Conservation (phyloP, 2,797 vertebrate species). For the Enteromius viviparus region DNA sequence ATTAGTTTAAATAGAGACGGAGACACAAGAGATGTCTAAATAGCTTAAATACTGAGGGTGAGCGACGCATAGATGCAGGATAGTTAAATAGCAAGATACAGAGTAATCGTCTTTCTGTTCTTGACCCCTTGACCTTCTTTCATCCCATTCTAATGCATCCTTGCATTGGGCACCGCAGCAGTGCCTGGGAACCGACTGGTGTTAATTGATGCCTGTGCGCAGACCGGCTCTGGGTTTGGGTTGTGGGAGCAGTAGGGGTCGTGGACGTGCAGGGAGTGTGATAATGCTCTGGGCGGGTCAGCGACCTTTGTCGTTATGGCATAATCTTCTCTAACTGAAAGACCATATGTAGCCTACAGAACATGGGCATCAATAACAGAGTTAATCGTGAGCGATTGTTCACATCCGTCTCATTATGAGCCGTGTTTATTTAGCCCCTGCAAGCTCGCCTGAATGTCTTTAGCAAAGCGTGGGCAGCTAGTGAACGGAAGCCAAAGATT, state of each 20-base stretch:
- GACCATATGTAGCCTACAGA: slow-evolving; percentile 69
- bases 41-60: slow-evolving; percentile 10
- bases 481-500: not conserved
- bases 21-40: slow-evolving; percentile 20
- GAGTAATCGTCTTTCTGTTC: slow-evolving; percentile 33
- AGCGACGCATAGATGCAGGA: not conserved
- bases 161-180: slow-evolving; percentile 1
- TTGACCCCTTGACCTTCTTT: slow-evolving; percentile 51
- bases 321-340: slow-evolving; percentile 76
- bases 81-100: slow-evolving; percentile 42
- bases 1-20: not conserved
- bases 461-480: slow-evolving; percentile 31
- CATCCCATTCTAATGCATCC: slow-evolving; percentile 26
- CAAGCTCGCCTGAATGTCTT: slow-evolving; percentile 57
- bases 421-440: slow-evolving; percentile 74
- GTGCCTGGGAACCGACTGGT: slow-evolving; percentile 54
- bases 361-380: slow-evolving; percentile 72
- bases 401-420: slow-evolving; percentile 74
- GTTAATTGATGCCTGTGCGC: slow-evolving; percentile 58
- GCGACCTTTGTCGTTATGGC: slow-evolving; percentile 74
- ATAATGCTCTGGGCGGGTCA: slow-evolving; percentile 66
- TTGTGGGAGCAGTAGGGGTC: slow-evolving; percentile 79
- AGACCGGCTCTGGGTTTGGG: slow-evolving; percentile 60
- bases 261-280: slow-evolving; percentile 74
- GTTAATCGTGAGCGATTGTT: slow-evolving; percentile 76